Base-by-base conservation (phyloP, 2,113 vertebrate genomes). In the Bubalus kerabau region DNA sequence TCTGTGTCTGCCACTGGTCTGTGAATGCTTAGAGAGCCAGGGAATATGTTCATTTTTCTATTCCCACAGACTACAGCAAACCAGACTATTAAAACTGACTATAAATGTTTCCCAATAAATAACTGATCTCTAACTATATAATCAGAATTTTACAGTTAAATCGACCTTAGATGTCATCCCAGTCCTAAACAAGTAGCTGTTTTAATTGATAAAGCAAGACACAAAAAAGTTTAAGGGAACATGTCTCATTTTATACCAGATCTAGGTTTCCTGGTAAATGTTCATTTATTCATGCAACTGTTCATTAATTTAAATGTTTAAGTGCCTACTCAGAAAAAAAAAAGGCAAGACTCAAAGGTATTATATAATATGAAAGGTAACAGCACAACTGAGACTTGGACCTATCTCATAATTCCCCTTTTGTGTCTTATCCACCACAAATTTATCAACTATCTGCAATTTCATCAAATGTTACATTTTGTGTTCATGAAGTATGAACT, bases 401-500 rank as follows among this genome's bases (percentile, higher is more conserved):
- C 30, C 16, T 10, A 40, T 40, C 24, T 86, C 43, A 52, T 88
- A 94, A 95, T 3, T 46, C 3, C 14, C 76, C 57, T 48, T 46
- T 8, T 95, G 59, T 86, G 11, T 50, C 94, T 80, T 90, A 87
- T 6, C 16, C 43, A 90, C 28, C 83, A 82, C 28, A 88, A 84
- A 87, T n/a, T 64, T 50, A 87, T 15, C 56, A 83, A 62, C 28
- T 43, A 93, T 43, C 57, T 82, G 7, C 89, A 87, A 95, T 87
- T 86, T 92, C 60, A 94, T 52, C 28, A 96, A 97, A 80, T 90
- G 21, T 43, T 96, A 92, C 1, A 95, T 13, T 84, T 83, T 59
- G 46, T 85, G 19, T 7, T 87, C n/a, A 84, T 50, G 40, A 92
- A 81, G 7, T 82, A 0, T 94, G 50, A 92, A 76, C 32, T 54